Percentiles rank a stretch among this genome's conserved stretches.
Conservation (phyloP, 1,140 invertebrate species). For the Mactra quadrangularis region DNA sequence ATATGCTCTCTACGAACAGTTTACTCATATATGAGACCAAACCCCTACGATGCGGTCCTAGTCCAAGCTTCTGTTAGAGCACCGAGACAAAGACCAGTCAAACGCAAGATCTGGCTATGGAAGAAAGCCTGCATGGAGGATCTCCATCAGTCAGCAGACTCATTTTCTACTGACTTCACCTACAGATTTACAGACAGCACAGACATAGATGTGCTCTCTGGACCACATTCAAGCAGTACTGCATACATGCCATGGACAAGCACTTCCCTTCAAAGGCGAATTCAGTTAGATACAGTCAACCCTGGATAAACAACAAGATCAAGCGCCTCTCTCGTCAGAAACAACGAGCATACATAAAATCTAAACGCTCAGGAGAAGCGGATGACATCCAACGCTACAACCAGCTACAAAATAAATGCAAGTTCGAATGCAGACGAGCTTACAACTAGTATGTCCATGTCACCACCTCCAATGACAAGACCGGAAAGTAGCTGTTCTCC, state of each 20-base stretch:
- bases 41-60: background rate
- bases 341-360: slow-evolving; percentile 7
- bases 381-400: background rate
- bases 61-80: background rate
- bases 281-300: background rate
- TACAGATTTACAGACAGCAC: background rate
- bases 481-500: background rate
- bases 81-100: background rate
- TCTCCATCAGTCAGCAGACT: background rate
- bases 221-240: background rate
- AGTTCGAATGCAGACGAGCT: too few relatives aligned
- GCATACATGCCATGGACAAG: background rate
- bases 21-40: slow-evolving; percentile 1
- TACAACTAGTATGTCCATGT: too few relatives aligned
- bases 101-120: background rate
- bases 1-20: slow-evolving; percentile 2
- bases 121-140: background rate
- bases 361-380: background rate
- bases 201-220: background rate
- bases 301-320: slow-evolving; percentile 1
- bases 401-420: background rate
- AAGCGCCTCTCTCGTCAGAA: slow-evolving; percentile 3
- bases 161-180: background rate
- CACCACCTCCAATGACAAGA: too few relatives aligned
- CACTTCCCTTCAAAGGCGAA: background rate